Conservation (phyloP, 2,888 invertebrate species). For the Dinocampus coccinellae region DNA sequence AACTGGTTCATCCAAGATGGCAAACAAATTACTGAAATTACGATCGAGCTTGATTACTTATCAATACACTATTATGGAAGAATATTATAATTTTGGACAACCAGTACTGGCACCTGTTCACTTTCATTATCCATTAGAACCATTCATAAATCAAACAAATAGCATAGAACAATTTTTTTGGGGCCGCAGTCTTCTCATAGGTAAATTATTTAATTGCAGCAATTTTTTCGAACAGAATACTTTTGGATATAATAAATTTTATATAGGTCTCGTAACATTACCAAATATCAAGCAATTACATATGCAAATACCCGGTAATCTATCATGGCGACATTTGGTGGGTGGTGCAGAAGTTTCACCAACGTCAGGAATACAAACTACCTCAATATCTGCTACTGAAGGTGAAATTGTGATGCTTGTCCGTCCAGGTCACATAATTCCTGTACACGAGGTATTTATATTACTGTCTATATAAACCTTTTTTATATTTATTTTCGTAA, state of each 20-base stretch:
- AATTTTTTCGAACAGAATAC: background rate
- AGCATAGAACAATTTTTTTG: constrained; percentile 50
- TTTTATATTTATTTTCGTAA: background rate
- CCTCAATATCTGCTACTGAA: constrained; percentile 37
- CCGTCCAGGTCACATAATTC: constrained; percentile 48
- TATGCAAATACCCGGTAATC: constrained; percentile 50
- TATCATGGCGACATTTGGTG: constrained; percentile 50
- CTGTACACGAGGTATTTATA: constrained; percentile 47
- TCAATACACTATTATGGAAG: constrained; percentile 44
- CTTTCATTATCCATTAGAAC: constrained; percentile 45
- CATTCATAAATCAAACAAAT: constrained; percentile 22
- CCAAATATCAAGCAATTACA: constrained; percentile 41
- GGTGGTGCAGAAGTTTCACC: constrained; percentile 41
- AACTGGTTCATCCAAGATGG: constrained; percentile 37
- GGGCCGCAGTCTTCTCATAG: constrained; percentile 50
- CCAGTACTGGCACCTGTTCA: constrained; percentile 48
- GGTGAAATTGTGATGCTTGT: constrained; percentile 45
- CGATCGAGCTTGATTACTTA: constrained; percentile 47
- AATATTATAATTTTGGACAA: constrained; percentile 35
- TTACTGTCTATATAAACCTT: background rate
- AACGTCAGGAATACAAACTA: constrained; percentile 25
- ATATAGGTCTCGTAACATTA: constrained; percentile 44
- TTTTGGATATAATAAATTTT: background rate
- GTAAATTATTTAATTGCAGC: constrained; percentile 30
- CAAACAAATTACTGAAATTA: constrained; percentile 40